Base-by-base conservation (phyloP, 2,113 vertebrate genomes). In the Percopsis transmontana region DNA sequence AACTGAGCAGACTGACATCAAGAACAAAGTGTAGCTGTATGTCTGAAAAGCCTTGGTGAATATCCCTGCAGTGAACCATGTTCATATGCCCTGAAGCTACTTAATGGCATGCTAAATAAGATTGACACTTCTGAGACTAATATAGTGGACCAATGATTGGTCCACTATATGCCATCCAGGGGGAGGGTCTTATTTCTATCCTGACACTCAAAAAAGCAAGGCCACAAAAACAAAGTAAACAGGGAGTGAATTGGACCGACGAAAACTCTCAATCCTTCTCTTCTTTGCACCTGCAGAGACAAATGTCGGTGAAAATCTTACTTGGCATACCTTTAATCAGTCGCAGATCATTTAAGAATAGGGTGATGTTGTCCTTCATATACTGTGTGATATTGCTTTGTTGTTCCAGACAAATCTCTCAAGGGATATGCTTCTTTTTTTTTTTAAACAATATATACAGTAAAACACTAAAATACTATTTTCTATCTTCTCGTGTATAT, bases 391-490 rank as follows among this genome's bases (percentile, higher is more conserved):
- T 64, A 74, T 70, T 59, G 76, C 55, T 77, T 72, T 52, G 56
- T 70, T 64, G 72, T 62, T 58, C 70, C 71, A 58, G 52, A 83
- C 66, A 82, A 77, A 39, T 74, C 57, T 80, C 58, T 76, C 11
- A 19, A 87, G 58, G 15, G 45, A 48, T 18, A 38, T 52, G 24
- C 60, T 48, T 23, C 20, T 21, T 38, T 12, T 40, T 53, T 40
- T 21, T 53, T 19, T 53, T 23, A 51, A 51, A 33, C 45, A 24
- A 23, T 86, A 86, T 81, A 84, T 79, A 90, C 85, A 86, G 86
- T 88, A 81, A 77, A 84, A 77, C 74, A 84, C 76, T 78, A 87
- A 91, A 91, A 79, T 27, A 74, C 86, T 89, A 91, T 91, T 91
- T 92, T 92, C 74, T 87, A 91, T 87, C 79, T 78, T 82, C 80